A percentile compares a stretch with the other conserved stretches of the same genome.
phyloP scores from a whole-genome alignment of 2,797 vertebrate genomes.

The Pangasius larnaudii region DNA sequence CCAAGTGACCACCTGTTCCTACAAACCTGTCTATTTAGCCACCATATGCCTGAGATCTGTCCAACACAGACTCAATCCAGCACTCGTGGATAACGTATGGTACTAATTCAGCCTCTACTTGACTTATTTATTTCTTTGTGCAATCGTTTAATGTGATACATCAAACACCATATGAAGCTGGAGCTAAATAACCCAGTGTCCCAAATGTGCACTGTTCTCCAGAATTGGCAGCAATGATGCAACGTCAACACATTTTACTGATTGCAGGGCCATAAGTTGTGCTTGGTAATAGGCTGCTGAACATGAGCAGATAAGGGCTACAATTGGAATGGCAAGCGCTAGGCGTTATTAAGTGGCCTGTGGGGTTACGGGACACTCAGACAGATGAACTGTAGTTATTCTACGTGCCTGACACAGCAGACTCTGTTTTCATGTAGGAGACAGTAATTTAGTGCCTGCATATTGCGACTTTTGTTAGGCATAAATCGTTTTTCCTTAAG shows the following conservation, averaged over 20 bases:
- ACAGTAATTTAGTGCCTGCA: neutral
- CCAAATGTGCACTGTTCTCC: slow-evolving; percentile 26
- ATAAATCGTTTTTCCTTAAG: neutral
- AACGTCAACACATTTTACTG: slow-evolving; percentile 6
- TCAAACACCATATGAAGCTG: slow-evolving; percentile 70
- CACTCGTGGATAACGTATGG: slow-evolving; percentile 77
- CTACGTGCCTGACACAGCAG: neutral
- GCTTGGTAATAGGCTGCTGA: neutral
- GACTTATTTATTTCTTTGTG: slow-evolving; percentile 51
- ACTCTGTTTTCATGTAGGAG: neutral
- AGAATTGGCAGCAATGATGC: slow-evolving; percentile 23
- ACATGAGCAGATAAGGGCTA: slow-evolving; percentile 4
- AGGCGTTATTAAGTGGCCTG: neutral
- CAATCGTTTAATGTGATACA: slow-evolving; percentile 68
- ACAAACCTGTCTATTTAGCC: slow-evolving; percentile 78
- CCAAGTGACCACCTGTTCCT: slow-evolving; percentile 53
- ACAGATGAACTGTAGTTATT: neutral
- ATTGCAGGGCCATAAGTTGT: slow-evolving; percentile 11
- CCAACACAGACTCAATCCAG: slow-evolving; percentile 60
- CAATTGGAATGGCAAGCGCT: neutral
- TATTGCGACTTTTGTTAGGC: neutral
- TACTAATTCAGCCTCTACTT: slow-evolving; percentile 56
- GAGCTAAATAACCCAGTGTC: slow-evolving; percentile 32
- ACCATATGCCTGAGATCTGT: slow-evolving; percentile 80
- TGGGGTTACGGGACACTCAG: neutral